Percentiles rank a stretch among this genome's conserved stretches.
phyloP scores from a whole-genome alignment of 2,888 invertebrate species.

The Andrena bicolor region DNA sequence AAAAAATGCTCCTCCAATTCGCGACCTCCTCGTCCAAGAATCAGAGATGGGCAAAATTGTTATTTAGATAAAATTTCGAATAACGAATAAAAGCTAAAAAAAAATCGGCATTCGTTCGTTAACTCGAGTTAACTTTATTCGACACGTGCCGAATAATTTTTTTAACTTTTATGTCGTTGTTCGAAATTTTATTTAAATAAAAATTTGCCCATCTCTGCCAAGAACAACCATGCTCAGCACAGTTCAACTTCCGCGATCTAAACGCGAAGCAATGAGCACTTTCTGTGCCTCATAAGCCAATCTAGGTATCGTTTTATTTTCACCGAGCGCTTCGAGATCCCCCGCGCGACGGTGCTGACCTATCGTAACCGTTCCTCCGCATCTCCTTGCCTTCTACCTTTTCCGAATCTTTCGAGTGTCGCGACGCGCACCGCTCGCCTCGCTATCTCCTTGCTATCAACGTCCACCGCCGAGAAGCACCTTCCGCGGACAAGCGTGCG shows the following conservation, averaged over 20 bases:
- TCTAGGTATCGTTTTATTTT: conserved; percentile 23
- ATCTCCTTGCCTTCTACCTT: conserved; percentile 38
- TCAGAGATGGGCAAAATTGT: no score
- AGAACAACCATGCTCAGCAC: background rate
- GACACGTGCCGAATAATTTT: no score
- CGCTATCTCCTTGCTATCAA: background rate
- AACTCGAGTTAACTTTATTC: no score
- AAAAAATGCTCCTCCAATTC: no score
- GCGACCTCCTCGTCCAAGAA: no score
- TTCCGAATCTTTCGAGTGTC: conserved; percentile 45
- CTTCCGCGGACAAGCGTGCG: conserved; percentile 10
- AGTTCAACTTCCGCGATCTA: background rate
- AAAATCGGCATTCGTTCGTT: no score
- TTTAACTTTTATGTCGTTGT: no score
- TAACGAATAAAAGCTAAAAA: no score
- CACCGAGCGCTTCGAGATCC: background rate
- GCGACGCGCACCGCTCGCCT: conserved; percentile 7
- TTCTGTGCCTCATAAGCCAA: background rate
- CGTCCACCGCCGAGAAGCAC: background rate
- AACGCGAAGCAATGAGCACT: background rate
- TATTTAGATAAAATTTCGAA: no score
- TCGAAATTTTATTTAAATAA: no score
- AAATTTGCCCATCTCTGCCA: no score
- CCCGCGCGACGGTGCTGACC: conserved; percentile 32
- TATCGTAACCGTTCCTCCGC: conserved; percentile 47